Evolutionary conservation across 2,797 vertebrate species (phyloP), one percentile per base, ranked within the genome.

Genomic region (Hyperoplus lanceolatus): DNA sequence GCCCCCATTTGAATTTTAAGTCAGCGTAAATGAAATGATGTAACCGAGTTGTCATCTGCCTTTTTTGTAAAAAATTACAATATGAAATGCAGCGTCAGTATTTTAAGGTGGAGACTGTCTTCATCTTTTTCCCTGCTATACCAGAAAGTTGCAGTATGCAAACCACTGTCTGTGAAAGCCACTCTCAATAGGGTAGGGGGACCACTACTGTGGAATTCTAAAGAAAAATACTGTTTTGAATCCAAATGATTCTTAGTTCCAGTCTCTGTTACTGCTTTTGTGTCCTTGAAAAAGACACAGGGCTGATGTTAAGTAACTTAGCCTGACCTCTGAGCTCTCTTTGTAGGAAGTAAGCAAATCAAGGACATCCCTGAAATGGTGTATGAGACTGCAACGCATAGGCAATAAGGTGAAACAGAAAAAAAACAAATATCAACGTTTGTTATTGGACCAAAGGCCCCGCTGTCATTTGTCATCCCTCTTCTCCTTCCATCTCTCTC

Each of bases 101-200:
- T 81, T 82, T 83, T 78, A 73, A 83, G 67, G 49, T 51, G 69
- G 73, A 65, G 59, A 71, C 54, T 66, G 62, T 61, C 67, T 77
- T 73, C 56, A 57, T 70, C 60, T 14, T 64, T 64, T 48, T 15
- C 49, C 14, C 2, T 1, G 29, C 16, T 53, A 7, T 64, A 64
- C 18, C 58, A 60, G 39, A 76, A 80, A 80, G 74, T 64, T 70
- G 39, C 54, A 56, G 63, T 73, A 81, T 71, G 62, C 58, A 77
- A 87, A 81, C 51, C 74, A 8, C 71, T 66, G 60, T 87, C 13
- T 56, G 36, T 59, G 57, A 55, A 62, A 39, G 64, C 16, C 1
- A 57, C 72, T 67, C 67, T 61, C 59, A 55, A 65, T 6, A n/a
- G 45, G 53, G 46, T 11, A 9, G 55, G 12, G 39, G n/a, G 14